These are phyloP conservation scores for Leptoteleia sp. DNA, from an alignment of 1,140 invertebrate genomes.

Conservation along the genomic window DNA sequence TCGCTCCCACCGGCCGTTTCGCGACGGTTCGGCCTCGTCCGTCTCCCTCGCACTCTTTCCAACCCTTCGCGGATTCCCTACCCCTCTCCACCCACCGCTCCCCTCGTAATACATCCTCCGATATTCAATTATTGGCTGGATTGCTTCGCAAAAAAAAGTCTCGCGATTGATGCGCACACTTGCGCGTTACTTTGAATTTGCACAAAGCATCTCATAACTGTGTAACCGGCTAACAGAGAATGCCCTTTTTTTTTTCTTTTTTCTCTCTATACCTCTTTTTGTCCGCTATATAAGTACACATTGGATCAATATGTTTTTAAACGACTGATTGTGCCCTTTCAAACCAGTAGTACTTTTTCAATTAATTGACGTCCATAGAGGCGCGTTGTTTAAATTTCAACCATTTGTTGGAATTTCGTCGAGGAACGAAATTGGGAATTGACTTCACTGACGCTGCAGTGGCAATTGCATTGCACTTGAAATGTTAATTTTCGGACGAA, in stretches of 20 bases:
- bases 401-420: constrained; percentile 27
- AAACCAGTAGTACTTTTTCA: constrained; percentile 37
- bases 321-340: constrained; percentile 39
- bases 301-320: constrained; percentile 57
- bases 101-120: constrained; percentile 60
- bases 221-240: constrained; percentile 50
- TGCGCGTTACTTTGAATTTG: constrained; percentile 57
- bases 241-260: constrained; percentile 23
- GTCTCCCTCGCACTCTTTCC: background rate
- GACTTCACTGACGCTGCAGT: too few species aligned
- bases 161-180: constrained; percentile 67
- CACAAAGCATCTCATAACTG: constrained; percentile 64
- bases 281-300: constrained; percentile 21
- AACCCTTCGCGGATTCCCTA: constrained; percentile 28
- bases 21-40: background rate
- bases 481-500: too few species aligned
- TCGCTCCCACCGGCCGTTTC: too few species aligned
- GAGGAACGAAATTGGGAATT: too few species aligned
- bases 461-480: too few species aligned
- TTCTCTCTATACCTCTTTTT: constrained; percentile 14
- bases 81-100: too few species aligned
- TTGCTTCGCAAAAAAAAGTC: constrained; percentile 65
- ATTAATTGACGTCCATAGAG: constrained; percentile 45
- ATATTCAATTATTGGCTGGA: constrained; percentile 77
- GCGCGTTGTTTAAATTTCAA: constrained; percentile 42